Evolutionary conservation across 2,888 invertebrate genomes (phyloP).

Genomic region (Hyppa rectilinea): DNA sequence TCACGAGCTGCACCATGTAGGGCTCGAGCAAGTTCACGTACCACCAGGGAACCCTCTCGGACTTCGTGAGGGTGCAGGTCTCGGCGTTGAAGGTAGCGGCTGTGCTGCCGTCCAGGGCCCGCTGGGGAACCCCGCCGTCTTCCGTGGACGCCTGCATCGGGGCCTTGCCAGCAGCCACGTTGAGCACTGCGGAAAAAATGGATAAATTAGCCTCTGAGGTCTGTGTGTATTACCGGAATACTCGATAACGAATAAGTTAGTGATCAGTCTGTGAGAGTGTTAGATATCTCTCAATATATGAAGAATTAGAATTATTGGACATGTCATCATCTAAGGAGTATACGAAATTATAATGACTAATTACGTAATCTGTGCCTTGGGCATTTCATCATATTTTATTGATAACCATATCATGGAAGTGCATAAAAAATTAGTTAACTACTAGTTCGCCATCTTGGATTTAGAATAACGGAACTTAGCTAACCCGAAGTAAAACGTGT

Average conservation of each 20-base stretch:
- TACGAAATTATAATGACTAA: not conserved
- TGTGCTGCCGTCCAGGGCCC: slow-evolving; percentile 97
- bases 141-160: slow-evolving; percentile 98
- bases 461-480: too few relatives aligned
- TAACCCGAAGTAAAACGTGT: too few relatives aligned
- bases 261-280: not conserved
- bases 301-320: not conserved
- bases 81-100: slow-evolving; percentile 95
- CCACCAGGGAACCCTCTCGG: slow-evolving; percentile 98
- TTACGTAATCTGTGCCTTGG: too few relatives aligned
- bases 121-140: slow-evolving; percentile 96
- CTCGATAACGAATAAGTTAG: not conserved
- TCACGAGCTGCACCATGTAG: slow-evolving; percentile 98
- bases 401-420: too few relatives aligned
- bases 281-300: not conserved
- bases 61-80: slow-evolving; percentile 96
- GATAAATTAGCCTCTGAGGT: not conserved
- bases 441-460: too few relatives aligned
- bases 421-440: too few relatives aligned
- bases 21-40: slow-evolving; percentile 98
- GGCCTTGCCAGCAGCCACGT: slow-evolving; percentile 98
- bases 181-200: slow-evolving; percentile 92
- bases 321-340: not conserved
- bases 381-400: too few relatives aligned
- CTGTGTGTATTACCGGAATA: not conserved